A percentile compares a stretch with the other conserved stretches of the same genome.
Evolutionary conservation across 1,140 invertebrate species (phyloP).

Genomic region (Achroia grisella): DNA sequence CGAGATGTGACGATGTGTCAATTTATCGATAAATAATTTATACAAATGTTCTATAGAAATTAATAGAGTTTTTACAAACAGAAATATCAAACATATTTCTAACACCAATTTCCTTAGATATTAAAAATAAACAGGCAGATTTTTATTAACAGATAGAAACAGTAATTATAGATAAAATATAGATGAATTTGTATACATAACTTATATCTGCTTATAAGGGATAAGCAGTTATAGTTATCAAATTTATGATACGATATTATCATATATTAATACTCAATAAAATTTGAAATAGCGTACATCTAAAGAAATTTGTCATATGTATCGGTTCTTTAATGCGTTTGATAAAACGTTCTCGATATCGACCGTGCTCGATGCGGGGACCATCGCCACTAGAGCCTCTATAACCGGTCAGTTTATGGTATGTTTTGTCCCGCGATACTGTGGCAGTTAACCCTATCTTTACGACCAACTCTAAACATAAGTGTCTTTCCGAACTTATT

Average conservation of each 20-base stretch:
- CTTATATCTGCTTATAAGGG: too few species aligned
- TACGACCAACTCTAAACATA: conserved; percentile 68
- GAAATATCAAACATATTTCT: too few species aligned
- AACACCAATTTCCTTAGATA: too few species aligned
- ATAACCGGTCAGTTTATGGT: conserved; percentile 63
- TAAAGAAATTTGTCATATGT: conserved; percentile 3
- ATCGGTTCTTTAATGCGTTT: neutral
- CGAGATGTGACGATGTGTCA: conserved; percentile 10
- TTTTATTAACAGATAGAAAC: too few species aligned
- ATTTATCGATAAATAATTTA: conserved; percentile 18
- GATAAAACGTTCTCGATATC: conserved; percentile 1
- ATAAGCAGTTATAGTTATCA: neutral
- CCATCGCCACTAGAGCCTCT: conserved; percentile 30
- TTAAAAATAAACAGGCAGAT: too few species aligned
- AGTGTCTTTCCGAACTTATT: conserved; percentile 68
- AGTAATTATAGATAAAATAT: too few species aligned
- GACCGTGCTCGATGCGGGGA: conserved; percentile 10
- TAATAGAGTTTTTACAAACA: too few species aligned
- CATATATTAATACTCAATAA: conserved; percentile 4
- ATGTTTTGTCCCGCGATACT: conserved; percentile 64
- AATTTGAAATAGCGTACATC: neutral
- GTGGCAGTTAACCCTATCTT: conserved; percentile 70
- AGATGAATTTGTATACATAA: too few species aligned
- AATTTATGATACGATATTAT: neutral
- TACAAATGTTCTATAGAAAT: too few species aligned